These are phyloP conservation scores for Sitta europaea DNA, from an alignment of 2,113 vertebrate genomes.

Conservation along the genomic window DNA sequence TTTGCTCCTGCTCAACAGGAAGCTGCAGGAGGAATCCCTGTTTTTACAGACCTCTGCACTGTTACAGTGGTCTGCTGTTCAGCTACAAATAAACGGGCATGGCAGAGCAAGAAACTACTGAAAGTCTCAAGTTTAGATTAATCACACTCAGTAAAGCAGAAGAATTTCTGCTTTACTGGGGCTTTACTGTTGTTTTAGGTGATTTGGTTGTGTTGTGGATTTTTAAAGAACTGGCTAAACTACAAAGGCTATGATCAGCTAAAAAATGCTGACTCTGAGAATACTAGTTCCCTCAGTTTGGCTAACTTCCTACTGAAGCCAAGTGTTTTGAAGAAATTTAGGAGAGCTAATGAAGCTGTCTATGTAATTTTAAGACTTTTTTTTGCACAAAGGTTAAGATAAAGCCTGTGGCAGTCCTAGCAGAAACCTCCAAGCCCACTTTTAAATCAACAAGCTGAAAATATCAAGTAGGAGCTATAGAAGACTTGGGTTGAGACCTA, in stretches of 20 bases:
- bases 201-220: background rate
- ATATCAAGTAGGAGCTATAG: background rate
- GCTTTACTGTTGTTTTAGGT: rapidly evolving
- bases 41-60: background rate
- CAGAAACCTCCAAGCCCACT: background rate
- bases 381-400: background rate
- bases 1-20: background rate
- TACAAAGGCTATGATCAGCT: background rate
- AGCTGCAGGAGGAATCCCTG: background rate
- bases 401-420: background rate
- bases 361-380: background rate
- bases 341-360: background rate
- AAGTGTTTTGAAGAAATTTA: background rate
- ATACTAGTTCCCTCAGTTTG: background rate
- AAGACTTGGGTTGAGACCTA: background rate
- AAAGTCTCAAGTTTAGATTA: background rate
- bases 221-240: background rate
- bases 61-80: background rate
- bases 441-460: background rate
- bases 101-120: background rate
- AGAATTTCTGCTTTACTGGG: background rate
- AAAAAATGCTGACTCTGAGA: background rate
- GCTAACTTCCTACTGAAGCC: background rate
- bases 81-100: rapidly evolving
- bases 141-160: background rate